Evolutionary conservation across 2,113 vertebrate genomes (phyloP).

Genomic region (Phodopus roborovskii): DNA sequence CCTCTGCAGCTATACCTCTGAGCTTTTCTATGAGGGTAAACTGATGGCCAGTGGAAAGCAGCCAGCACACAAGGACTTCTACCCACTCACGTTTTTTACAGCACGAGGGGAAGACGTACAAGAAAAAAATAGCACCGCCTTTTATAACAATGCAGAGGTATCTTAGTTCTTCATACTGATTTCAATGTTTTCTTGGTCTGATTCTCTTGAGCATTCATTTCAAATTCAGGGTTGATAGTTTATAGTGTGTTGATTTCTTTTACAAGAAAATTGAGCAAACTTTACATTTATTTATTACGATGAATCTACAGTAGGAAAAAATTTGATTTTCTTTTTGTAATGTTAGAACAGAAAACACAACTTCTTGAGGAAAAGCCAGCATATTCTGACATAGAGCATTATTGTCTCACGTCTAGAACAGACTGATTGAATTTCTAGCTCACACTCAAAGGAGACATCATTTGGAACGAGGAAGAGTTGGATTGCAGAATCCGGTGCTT

Average conservation of each 20-base stretch:
- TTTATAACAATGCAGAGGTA: slow-evolving; percentile 99
- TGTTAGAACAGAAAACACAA: slow-evolving; percentile 20
- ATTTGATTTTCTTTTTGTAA: slow-evolving; percentile 23
- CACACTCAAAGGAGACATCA: neutral
- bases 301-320: neutral
- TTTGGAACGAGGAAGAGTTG: slow-evolving; percentile 29
- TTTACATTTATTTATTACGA: slow-evolving; percentile 35
- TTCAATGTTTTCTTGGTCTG: slow-evolving; percentile 52
- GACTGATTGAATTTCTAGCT: slow-evolving; percentile 2
- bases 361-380: slow-evolving; percentile 15
- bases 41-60: slow-evolving; percentile 99
- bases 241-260: slow-evolving; percentile 38
- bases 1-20: slow-evolving; percentile 95
- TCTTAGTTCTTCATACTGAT: slow-evolving; percentile 55
- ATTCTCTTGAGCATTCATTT: slow-evolving; percentile 1
- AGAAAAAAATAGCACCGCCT: slow-evolving; percentile 99
- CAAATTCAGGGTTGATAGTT: neutral
- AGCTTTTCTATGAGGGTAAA: slow-evolving; percentile 99
- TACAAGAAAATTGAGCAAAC: slow-evolving; percentile 36
- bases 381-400: slow-evolving; percentile 14
- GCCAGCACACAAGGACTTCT: slow-evolving; percentile 98
- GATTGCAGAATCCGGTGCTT: neutral
- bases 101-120: slow-evolving; percentile 98
- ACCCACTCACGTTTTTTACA: slow-evolving; percentile 98
- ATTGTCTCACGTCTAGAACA: slow-evolving; percentile 19